Base-by-base conservation (phyloP, 2,888 invertebrate species). In the Crepidodera aurea region DNA sequence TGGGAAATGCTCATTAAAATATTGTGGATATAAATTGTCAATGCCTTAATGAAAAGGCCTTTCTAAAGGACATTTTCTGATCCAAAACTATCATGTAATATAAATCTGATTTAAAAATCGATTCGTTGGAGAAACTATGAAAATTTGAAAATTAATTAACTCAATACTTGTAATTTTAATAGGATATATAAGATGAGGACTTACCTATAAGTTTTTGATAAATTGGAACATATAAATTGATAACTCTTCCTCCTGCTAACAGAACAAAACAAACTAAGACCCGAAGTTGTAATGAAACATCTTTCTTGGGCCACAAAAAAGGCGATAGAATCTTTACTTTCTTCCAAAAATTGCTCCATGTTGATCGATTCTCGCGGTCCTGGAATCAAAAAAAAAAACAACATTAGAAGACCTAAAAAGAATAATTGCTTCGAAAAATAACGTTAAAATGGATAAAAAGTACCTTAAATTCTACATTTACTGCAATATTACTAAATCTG, bases 281-380 rank as follows among this genome's bases (percentile, higher is more conserved):
- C 61, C 91, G 84, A 0, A 92, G 70, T 81, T 98, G 98, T 2
- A 98, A 84, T 6, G 84, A 73, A 15, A 83, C 54, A 77, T 90
- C 91, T 72, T 90, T 93, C 74, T 88, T 90, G 0, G 98, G 98
- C 98, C 98, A 99, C 27, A 98, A 83, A 83, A 95, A 98, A 0
- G 98, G 98, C 66, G 91, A 83, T 40, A 98, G 85, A 2, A 88
- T 89, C 72, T 87, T 87, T 8, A 93, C 78, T 80, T 96, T 96
- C 72, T 86, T 85, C 84, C 88, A 90, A 2, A 88, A 87, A 82
- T 92, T 92, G 60, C 84, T 84, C 85, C 93, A 94, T 32, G 94
- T 91, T 5, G 94, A 94, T 59, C 84, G 83, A 73, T 85, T 87
- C 5, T 87, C 87, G 71, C 84, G 82, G 15, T 71, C 71, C 83